phyloP scores from a whole-genome alignment of 2,888 invertebrate species.

The Cecidostiba fungosa region DNA sequence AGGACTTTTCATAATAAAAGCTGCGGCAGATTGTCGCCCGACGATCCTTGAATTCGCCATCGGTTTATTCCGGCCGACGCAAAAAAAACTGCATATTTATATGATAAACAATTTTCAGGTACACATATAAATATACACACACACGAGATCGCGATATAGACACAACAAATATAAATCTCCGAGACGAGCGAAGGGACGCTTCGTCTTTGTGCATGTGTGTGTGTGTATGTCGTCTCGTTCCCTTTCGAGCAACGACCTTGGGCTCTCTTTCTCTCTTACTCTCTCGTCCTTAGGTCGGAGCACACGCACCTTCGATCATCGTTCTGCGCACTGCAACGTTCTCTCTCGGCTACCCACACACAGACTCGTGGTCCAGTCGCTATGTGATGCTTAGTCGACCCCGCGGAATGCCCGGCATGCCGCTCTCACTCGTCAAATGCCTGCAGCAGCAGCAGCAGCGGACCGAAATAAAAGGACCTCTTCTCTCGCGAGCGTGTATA shows the following conservation, averaged over 20 bases:
- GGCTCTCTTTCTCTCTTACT: constrained; percentile 19
- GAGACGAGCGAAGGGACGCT: background rate
- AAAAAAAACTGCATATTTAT: no score
- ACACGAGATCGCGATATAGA: constrained; percentile 25
- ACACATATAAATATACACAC: background rate
- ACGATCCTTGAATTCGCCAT: background rate
- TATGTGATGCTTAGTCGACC: constrained; percentile 54
- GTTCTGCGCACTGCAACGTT: background rate
- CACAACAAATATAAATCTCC: constrained; percentile 46
- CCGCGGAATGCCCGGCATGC: constrained; percentile 78
- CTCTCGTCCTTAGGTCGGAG: constrained; percentile 53
- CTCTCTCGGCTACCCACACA: background rate
- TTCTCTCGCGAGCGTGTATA: background rate
- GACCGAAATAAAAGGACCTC: constrained; percentile 75
- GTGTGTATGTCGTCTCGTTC: constrained; percentile 30
- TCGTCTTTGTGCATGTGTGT: constrained; percentile 10
- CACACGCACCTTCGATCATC: constrained; percentile 43
- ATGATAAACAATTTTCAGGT: no score
- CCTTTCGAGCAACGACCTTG: constrained; percentile 62
- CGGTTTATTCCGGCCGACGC: no score
- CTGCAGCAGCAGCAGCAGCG: constrained; percentile 17
- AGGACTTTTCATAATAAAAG: constrained; percentile 16
- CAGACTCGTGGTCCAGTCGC: background rate
- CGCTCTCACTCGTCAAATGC: constrained; percentile 76
- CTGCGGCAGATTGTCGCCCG: background rate